Evolutionary conservation across 2,113 vertebrate genomes (phyloP), one percentile per base, ranked within the genome.

Genomic region (Ovibos moschatus): DNA sequence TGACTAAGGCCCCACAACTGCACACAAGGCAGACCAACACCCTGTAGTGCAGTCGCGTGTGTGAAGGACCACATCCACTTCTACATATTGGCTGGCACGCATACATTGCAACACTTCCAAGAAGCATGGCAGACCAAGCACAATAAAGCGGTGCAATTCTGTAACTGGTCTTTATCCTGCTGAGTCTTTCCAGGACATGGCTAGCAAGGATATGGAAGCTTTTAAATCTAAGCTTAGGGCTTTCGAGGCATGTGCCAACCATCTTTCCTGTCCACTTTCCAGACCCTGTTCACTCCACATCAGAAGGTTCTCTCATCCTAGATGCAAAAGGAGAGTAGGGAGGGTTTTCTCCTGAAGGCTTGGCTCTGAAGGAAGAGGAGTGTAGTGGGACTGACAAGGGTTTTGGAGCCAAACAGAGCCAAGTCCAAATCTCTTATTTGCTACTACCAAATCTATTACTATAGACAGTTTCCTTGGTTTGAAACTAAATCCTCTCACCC

Each of bases 371-470:
- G 36, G 7, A 74, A 60, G 67, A 94, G 6, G 33, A 23, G 33
- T 51, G 2, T 50, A 55, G 25, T 12, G 45, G 45, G 21, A 82
- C 16, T 84, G 62, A 15, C 36, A 76, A 86, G 36, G 7, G 14
- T 55, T 62, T 82, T 14, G 36, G 12, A 60, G 13, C 10, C 25
- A 87, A 71, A 84, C 19, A 47, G 30, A 76, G 21, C 2, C 30
- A 57, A 93, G 21, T 89, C 84, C 62, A 60, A 90, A 87, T 92
- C 9, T 76, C 43, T 86, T 79, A 9, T 71, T 89, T 76, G 53
- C 71, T 28, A 47, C 14, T 67, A n/a, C 33, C 50, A 27, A 87
- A 36, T 62, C 7, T 93, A 11, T 64, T 50, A 76, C 53, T 82
- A 57, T 50, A n/a, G 51, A 16, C 6, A 58, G 30, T 83, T 94